Evolutionary conservation across 2,797 vertebrate species (phyloP), one percentile per base, ranked within the genome.

Genomic region (Pangasius sanitwongsei): DNA sequence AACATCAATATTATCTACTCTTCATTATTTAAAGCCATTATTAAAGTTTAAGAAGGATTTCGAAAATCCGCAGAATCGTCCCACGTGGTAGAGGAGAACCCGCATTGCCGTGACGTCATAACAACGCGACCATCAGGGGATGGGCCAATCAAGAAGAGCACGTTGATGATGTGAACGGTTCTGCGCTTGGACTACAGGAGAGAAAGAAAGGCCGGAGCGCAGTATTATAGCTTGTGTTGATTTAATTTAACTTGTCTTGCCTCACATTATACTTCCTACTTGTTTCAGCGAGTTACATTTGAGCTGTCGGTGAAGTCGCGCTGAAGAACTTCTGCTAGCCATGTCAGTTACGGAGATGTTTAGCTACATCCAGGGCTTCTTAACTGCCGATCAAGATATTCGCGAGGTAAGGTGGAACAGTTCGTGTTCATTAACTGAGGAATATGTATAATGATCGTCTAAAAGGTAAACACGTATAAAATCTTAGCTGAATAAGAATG

Each of bases 271-370:
- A 75, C 3, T 28, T 20, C 9, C 7, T 34, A 37, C 28, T 6
- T 34, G 23, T 70, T 61, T 81, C 48, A 63, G 11, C 7, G 16
- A 25, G 28, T 28, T 77, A 4, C 2, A 63, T 25, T 20, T 31
- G 85, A 57, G 20, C 31, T 3, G 23, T 37, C 53, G 53, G 1
- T 83, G 34, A 61, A 75, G 57, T n/a, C 48, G 55, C 25, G 25
- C 1, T 65, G 61, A 48, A 65, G 59, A 50, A 86, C 85, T 55
- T 80, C 6, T 82, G 23, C 11, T 75, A 16, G 87, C 53, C 44
- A 99, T 99, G 98, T 98, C 98, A 31, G 98, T 99, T 63, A 97
- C 97, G 61, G 97, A 98, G 89, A 98, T 98, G 97, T 99, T 99
- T 93, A 96, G 96, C 86, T 95, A 95, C 89, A 97, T 99, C 83